These are phyloP conservation scores for Zonitis immaculata DNA, from an alignment of 2,888 invertebrate genomes.

Conservation along the genomic window DNA sequence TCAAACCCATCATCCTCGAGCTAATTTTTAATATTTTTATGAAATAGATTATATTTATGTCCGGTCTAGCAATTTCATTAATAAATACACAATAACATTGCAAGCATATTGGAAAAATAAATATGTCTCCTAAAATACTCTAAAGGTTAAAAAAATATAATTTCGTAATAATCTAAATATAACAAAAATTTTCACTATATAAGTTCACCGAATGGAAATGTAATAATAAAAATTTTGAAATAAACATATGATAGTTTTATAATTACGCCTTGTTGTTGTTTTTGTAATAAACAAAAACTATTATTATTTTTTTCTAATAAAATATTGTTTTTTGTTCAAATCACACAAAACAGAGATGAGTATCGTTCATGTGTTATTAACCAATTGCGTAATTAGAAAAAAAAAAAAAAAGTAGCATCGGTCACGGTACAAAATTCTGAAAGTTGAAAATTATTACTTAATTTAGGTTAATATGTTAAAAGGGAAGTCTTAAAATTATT, in stretches of 20 bases:
- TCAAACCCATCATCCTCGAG: slow-evolving; percentile 41
- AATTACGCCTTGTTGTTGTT: background rate
- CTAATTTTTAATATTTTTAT: slow-evolving; percentile 16
- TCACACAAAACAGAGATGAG: slow-evolving; percentile 31
- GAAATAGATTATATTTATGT: slow-evolving; percentile 35
- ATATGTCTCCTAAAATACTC: background rate
- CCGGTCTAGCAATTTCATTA: slow-evolving; percentile 19
- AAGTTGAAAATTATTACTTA: slow-evolving; percentile 41
- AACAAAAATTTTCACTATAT: no score
- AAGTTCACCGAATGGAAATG: no score
- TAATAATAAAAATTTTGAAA: no score
- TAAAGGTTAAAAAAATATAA: background rate
- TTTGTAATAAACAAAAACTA: no score
- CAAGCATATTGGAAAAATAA: slow-evolving; percentile 5
- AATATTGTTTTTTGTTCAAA: no score
- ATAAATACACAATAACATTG: slow-evolving; percentile 3
- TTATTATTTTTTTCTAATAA: background rate
- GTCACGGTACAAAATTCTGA: slow-evolving; percentile 40
- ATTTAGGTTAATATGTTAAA: slow-evolving; percentile 45
- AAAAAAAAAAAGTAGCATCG: slow-evolving; percentile 25
- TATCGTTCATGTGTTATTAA: slow-evolving; percentile 33
- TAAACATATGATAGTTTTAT: no score
- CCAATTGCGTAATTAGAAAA: slow-evolving; percentile 34
- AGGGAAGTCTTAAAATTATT: background rate
- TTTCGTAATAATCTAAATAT: no score